Conservation (phyloP, 2,888 invertebrate genomes). For the Eristalis tenax region DNA sequence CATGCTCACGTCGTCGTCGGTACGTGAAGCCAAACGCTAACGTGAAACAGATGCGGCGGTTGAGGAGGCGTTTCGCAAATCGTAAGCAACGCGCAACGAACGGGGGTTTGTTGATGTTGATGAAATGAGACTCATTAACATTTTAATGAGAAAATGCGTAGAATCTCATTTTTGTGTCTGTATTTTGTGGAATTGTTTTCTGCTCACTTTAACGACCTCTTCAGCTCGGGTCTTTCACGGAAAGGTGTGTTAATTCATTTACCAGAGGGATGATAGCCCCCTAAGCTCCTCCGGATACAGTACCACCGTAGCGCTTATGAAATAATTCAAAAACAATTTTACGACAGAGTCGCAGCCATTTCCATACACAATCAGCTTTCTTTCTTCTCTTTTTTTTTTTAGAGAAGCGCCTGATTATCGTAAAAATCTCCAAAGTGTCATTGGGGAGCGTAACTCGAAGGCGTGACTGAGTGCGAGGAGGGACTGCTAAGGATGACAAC, state of each 20-base stretch:
- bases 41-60: not conserved
- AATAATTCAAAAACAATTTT: slow-evolving; percentile 21
- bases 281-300: not conserved
- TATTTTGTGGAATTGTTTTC: not conserved
- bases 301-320: not conserved
- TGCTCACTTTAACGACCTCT: not conserved
- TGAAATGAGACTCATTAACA: slow-evolving; percentile 37
- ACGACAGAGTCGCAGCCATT: not conserved
- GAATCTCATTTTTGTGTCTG: slow-evolving; percentile 1
- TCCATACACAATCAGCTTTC: not conserved
- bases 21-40: slow-evolving; percentile 4
- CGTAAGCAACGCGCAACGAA: not conserved
- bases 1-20: not conserved
- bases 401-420: slow-evolving; percentile 1
- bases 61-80: not conserved
- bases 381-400: not conserved
- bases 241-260: slow-evolving; percentile 34
- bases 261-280: not conserved
- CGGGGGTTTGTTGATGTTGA: not conserved
- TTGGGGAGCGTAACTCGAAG: not conserved
- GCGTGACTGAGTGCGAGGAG: not conserved
- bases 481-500: not conserved
- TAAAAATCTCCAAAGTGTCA: slow-evolving; percentile 11
- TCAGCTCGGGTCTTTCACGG: not conserved
- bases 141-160: slow-evolving; percentile 35